Evolutionary conservation across 2,888 invertebrate species (phyloP).

Genomic region (Spodoptera picta): DNA sequence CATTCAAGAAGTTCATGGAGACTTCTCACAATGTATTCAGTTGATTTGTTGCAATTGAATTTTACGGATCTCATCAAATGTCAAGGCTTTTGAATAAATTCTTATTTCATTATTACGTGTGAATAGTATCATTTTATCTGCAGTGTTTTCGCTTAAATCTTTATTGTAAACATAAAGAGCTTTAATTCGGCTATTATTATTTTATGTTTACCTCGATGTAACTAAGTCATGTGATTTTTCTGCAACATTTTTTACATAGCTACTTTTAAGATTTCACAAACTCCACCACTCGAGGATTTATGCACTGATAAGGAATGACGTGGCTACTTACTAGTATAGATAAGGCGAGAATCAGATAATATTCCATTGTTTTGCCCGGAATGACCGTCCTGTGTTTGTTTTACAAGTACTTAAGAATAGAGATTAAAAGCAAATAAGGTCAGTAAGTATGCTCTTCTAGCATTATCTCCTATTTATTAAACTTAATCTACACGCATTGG

Average conservation of each 20-base stretch:
- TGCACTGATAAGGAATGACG: slow-evolving; percentile 37
- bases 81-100: slow-evolving; percentile 21
- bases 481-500: slow-evolving; percentile 2
- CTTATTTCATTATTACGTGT: no score
- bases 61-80: slow-evolving; percentile 20
- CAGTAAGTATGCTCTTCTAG: neutral
- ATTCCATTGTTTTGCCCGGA: slow-evolving; percentile 18
- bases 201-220: no score
- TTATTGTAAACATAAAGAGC: no score
- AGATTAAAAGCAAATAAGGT: slow-evolving; percentile 15
- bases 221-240: no score
- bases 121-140: no score
- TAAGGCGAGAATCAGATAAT: slow-evolving; percentile 29
- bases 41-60: slow-evolving; percentile 10
- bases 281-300: slow-evolving; percentile 7
- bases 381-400: slow-evolving; percentile 12
- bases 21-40: slow-evolving; percentile 14
- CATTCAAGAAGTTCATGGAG: slow-evolving; percentile 14
- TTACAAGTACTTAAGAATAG: neutral
- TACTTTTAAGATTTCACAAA: slow-evolving; percentile 9
- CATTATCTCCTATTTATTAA: slow-evolving; percentile 30
- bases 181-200: no score
- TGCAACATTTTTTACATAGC: neutral
- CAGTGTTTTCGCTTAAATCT: no score
- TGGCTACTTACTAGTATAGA: slow-evolving; percentile 19